Conservation (phyloP, 2,888 invertebrate genomes). For the Himalopsyche japonica region DNA sequence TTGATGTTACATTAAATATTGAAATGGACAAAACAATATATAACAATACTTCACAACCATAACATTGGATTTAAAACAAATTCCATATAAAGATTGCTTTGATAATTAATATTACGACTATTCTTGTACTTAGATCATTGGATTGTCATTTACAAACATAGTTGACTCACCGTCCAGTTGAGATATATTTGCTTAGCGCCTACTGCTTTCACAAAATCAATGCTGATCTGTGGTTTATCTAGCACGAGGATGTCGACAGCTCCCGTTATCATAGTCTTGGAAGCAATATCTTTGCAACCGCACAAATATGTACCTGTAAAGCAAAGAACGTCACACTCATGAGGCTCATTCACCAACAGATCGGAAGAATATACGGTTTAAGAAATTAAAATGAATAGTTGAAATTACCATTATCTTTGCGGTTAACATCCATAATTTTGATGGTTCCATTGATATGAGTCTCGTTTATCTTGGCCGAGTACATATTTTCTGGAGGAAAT, state of each 20-base stretch:
- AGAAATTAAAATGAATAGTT: too few species aligned
- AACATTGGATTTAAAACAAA: too few species aligned
- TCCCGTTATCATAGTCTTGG: constrained; percentile 52
- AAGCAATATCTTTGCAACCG: constrained; percentile 46
- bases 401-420: constrained; percentile 69
- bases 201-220: constrained; percentile 75
- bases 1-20: too few species aligned
- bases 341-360: background rate
- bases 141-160: background rate
- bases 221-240: constrained; percentile 70
- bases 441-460: constrained; percentile 65
- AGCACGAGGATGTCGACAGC: constrained; percentile 62
- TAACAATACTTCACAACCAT: too few species aligned
- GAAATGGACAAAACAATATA: too few species aligned
- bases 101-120: too few species aligned
- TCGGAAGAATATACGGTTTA: too few species aligned
- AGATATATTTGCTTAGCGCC: constrained; percentile 75
- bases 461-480: constrained; percentile 51
- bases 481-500: constrained; percentile 22
- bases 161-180: constrained; percentile 69
- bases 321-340: background rate
- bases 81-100: too few species aligned
- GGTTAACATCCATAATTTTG: constrained; percentile 60
- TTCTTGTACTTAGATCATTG: too few species aligned
- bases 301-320: constrained; percentile 48